phyloP scores from a whole-genome alignment of 2,888 invertebrate species.

The Synanthedon myopaeformis region DNA sequence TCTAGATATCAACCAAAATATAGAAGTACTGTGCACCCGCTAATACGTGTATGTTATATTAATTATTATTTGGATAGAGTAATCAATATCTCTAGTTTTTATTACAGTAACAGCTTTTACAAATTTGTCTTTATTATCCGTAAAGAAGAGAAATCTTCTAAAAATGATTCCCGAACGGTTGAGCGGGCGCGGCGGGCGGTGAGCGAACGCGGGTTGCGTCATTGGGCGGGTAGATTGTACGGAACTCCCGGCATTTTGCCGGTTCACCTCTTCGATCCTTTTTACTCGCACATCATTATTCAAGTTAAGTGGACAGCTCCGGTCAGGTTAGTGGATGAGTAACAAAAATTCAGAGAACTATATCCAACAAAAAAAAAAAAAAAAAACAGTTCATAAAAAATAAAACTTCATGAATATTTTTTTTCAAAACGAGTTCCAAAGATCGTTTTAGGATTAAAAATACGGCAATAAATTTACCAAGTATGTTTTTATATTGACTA shows the following conservation, averaged over 20 bases:
- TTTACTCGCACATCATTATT: constrained; percentile 60
- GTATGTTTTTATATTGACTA: too few species aligned
- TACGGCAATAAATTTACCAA: too few species aligned
- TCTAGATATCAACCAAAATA: too few species aligned
- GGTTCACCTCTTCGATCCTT: constrained; percentile 42
- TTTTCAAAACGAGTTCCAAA: too few species aligned
- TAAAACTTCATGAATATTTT: background rate
- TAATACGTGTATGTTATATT: too few species aligned
- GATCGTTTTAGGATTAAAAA: too few species aligned
- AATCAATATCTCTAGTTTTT: too few species aligned
- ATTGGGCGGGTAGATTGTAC: constrained; percentile 16
- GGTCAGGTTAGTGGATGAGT: constrained; percentile 52
- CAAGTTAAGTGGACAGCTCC: constrained; percentile 59
- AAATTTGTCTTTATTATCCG: too few species aligned
- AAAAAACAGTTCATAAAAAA: background rate
- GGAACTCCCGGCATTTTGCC: constrained; percentile 31
- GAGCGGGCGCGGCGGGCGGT: constrained; percentile 1
- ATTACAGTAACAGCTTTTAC: too few species aligned
- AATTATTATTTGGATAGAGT: too few species aligned
- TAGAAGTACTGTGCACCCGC: too few species aligned
- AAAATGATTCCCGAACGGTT: background rate
- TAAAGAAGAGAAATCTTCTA: too few species aligned
- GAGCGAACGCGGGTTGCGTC: constrained; percentile 10
- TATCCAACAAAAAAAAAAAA: background rate
- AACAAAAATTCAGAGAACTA: constrained; percentile 23